Percentiles rank a stretch among this genome's conserved stretches.
phyloP scores from a whole-genome alignment of 2,113 vertebrate genomes.

The Nannospalax galili region DNA sequence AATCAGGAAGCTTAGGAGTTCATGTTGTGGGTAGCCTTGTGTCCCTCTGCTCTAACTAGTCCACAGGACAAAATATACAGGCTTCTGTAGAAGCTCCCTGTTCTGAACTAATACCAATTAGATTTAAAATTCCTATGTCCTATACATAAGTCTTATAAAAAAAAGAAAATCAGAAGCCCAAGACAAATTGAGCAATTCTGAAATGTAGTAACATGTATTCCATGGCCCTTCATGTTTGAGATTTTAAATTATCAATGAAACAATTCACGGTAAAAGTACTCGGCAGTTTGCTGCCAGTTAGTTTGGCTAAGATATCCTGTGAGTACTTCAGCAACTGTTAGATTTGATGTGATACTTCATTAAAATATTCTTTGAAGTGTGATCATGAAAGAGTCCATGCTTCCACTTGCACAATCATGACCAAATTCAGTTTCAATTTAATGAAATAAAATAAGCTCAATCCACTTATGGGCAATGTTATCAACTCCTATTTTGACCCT shows the following conservation, averaged over 20 bases:
- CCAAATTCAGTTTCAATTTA: constrained; percentile 36
- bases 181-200: neutral
- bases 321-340: neutral
- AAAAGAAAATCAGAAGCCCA: neutral
- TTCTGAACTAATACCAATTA: constrained; percentile 66
- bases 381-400: neutral
- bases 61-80: constrained; percentile 75
- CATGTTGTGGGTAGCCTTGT: constrained; percentile 74
- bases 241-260: neutral
- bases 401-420: constrained; percentile 17
- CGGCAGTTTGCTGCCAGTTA: neutral
- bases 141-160: too few relatives aligned
- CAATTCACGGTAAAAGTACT: neutral
- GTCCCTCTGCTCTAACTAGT: constrained; percentile 61
- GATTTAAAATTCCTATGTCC: neutral
- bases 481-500: neutral
- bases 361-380: too few relatives aligned
- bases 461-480: neutral
- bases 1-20: constrained; percentile 71
- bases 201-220: neutral
- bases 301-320: neutral
- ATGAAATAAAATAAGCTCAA: neutral
- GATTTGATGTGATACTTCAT: neutral
- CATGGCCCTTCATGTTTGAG: neutral
- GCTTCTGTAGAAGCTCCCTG: constrained; percentile 76